Conservation (phyloP, 1,140 invertebrate genomes). For the Cylas formicarius region DNA sequence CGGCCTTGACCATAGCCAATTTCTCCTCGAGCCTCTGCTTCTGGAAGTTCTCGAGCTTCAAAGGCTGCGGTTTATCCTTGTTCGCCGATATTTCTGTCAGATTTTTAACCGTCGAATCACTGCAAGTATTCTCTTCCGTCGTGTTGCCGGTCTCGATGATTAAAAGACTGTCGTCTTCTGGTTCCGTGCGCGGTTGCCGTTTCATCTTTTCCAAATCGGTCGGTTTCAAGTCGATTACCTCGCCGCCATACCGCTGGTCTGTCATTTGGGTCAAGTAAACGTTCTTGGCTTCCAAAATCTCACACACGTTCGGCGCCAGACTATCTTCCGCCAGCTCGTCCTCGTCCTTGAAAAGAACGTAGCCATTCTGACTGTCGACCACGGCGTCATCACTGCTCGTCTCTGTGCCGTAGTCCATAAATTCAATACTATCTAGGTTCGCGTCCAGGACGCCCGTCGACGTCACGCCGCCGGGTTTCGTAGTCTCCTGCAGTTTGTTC, state of each 20-base stretch:
- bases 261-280: slow-evolving; percentile 18
- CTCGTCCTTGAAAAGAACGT: slow-evolving; percentile 60
- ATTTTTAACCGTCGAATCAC: slow-evolving; percentile 41
- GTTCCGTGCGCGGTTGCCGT: slow-evolving; percentile 36
- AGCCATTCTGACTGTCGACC: slow-evolving; percentile 55
- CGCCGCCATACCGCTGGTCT: slow-evolving; percentile 19
- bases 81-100: slow-evolving; percentile 29
- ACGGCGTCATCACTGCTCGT: slow-evolving; percentile 52
- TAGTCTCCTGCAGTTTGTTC: slow-evolving; percentile 39
- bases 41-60: slow-evolving; percentile 25
- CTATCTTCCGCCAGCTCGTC: slow-evolving; percentile 55
- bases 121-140: slow-evolving; percentile 47
- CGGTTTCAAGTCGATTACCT: slow-evolving; percentile 30
- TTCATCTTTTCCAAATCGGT: slow-evolving; percentile 28
- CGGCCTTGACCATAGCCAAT: slow-evolving; percentile 32
- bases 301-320: slow-evolving; percentile 36
- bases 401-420: slow-evolving; percentile 67
- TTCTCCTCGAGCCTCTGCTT: slow-evolving; percentile 32
- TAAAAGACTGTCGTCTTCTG: slow-evolving; percentile 55
- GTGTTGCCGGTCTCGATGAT: slow-evolving; percentile 51
- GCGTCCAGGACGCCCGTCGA: slow-evolving; percentile 28
- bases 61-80: slow-evolving; percentile 3
- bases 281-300: slow-evolving; percentile 30
- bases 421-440: slow-evolving; percentile 57
- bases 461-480: slow-evolving; percentile 28